Base-by-base conservation (phyloP, 1,140 invertebrate species). In the Nymphalis io region DNA sequence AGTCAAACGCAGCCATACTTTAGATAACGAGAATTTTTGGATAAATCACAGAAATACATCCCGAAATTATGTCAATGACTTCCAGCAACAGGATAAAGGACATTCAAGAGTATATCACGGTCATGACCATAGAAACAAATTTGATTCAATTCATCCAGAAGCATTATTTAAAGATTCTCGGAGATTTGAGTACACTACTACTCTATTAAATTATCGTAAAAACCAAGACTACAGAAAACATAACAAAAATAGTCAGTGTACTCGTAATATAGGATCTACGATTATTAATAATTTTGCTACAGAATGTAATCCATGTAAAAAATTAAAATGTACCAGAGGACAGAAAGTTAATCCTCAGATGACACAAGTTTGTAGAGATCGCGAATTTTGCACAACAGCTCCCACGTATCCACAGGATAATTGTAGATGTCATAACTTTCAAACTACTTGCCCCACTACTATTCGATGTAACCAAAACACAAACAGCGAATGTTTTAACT, bases 51-150 rank as follows among this genome's bases (percentile, higher is more conserved):
- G 59, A 55, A 83, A 82, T 64, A 65, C 58, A 55, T 72, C 82
- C 16, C 68, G 53, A 73, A 62, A 73, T 53, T 12, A 73, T 40
- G 62, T 60, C 16, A 62, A 70, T 21, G 33, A 78, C 53, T 23
- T 57, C 27, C 67, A 75, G 58, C 69, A 74, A 55, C 67, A 66
- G 48, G 80, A 87, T 48, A 82, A 71, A 60, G 84, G 76, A 1
- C 82, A 83, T 68, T 83, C 82, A 16, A 75, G 70, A 38, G 60
- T 85, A 16, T 79, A 84, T 57, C 81, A 86, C 57, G 73, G 75
- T 21, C 73, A 84, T 23, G 53, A 71, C 27, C 72, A 60, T 59
- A 77, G 42, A 76, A 59, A 68, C 44, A 73, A 75, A 72, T 70
- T 74, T 71, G 64, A 78, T 55, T 76, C 48, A 23, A 55, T 76